A percentile compares a stretch with the other conserved stretches of the same genome.
Conservation (phyloP, 2,113 vertebrate species). For the Aegotheles bennettii region DNA sequence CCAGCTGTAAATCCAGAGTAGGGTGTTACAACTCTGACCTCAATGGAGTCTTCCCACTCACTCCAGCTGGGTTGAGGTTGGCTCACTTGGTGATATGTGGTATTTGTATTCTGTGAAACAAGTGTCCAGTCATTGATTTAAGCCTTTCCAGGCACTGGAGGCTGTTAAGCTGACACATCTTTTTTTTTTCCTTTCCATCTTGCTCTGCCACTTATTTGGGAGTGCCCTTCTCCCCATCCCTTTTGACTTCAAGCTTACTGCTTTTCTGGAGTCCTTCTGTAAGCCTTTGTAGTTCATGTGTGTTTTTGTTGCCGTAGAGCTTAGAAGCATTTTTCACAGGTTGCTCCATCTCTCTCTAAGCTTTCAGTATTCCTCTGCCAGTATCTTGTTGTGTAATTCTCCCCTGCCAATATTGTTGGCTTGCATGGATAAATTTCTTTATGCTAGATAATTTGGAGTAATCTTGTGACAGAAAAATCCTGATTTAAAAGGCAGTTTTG, state of each 20-base stretch:
- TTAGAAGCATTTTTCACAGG: neutral
- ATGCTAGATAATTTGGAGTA: neutral
- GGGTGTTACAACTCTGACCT: neutral
- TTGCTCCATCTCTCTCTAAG: neutral
- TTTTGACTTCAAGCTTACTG: neutral
- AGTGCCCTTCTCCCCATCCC: neutral
- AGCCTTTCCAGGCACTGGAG: neutral
- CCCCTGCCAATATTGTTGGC: neutral
- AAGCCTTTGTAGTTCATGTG: neutral
- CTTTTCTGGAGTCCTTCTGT: neutral
- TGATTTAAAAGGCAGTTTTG: neutral
- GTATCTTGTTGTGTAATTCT: neutral
- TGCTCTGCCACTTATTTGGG: neutral
- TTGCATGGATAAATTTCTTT: neutral
- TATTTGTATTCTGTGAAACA: constrained; percentile 15
- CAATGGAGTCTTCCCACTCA: neutral
- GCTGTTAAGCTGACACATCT: neutral
- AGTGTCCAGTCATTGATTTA: neutral
- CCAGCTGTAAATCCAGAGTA: neutral
- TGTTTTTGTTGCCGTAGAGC: neutral
- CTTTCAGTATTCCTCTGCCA: neutral
- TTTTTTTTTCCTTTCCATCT: neutral
- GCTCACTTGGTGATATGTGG: neutral
- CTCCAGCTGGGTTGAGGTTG: neutral
- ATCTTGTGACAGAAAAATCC: neutral